These are phyloP conservation scores for Halictus quadricinctus DNA, from an alignment of 2,888 invertebrate species.

Conservation along the genomic window DNA sequence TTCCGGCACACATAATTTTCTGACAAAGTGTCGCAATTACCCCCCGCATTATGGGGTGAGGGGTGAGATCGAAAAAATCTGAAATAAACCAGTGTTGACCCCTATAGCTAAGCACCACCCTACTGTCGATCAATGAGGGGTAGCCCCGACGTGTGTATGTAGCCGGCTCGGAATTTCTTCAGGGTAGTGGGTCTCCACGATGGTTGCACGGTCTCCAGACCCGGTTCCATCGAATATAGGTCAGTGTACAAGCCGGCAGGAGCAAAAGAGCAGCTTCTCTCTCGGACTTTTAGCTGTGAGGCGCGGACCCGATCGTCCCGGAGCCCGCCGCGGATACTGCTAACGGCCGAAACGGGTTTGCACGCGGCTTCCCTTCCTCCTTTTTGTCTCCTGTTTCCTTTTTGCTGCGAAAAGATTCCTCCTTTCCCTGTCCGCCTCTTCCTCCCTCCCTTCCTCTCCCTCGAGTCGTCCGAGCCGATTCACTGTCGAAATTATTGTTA, in stretches of 20 bases:
- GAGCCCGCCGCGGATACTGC: constrained; percentile 65
- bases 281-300: constrained; percentile 63
- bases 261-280: constrained; percentile 74
- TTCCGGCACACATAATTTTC: too few species aligned
- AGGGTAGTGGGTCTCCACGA: constrained; percentile 75
- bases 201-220: constrained; percentile 72
- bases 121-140: constrained; percentile 43
- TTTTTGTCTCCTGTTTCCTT: constrained; percentile 59
- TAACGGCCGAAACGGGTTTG: constrained; percentile 81
- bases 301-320: constrained; percentile 73
- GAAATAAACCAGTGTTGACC: neutral
- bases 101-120: neutral
- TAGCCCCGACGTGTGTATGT: neutral
- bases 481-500: constrained; percentile 68
- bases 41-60: too few species aligned
- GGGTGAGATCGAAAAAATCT: neutral
- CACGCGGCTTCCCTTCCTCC: constrained; percentile 63
- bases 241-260: constrained; percentile 80
- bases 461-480: constrained; percentile 28
- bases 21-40: too few species aligned
- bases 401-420: constrained; percentile 68
- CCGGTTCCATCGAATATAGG: constrained; percentile 81
- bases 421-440: constrained; percentile 37
- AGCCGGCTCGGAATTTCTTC: constrained; percentile 54
- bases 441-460: constrained; percentile 41